Percentiles rank a stretch among this genome's conserved stretches.
Conservation (phyloP, 2,888 invertebrate genomes). For the Meiosimyza decipiens region DNA sequence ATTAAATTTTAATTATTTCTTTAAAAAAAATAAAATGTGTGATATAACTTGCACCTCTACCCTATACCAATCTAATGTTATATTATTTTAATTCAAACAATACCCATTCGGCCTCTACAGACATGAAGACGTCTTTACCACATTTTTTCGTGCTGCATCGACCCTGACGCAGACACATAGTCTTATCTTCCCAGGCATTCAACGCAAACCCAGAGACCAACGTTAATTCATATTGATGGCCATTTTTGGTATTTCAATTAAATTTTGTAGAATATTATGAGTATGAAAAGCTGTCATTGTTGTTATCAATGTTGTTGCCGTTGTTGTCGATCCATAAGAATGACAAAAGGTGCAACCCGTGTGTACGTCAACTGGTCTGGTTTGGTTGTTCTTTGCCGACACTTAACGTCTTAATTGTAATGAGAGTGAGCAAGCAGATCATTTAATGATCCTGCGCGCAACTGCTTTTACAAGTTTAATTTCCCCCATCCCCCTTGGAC, state of each 20-base stretch:
- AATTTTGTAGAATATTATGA: conserved; percentile 49
- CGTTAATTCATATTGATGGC: conserved; percentile 47
- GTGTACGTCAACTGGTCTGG: conserved; percentile 19
- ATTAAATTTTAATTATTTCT: no score
- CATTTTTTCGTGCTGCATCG: conserved; percentile 20
- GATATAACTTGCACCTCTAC: no score
- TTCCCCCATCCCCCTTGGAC: conserved; percentile 1
- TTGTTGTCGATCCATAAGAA: conserved; percentile 26
- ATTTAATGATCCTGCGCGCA: conserved; percentile 9
- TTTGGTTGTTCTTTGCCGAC: conserved; percentile 23
- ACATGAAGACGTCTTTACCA: conserved; percentile 51
- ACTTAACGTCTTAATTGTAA: conserved; percentile 43
- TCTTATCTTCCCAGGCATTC: conserved; percentile 1
- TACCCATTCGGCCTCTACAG: conserved; percentile 36
- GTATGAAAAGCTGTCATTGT: conserved; percentile 4
- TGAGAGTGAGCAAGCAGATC: conserved; percentile 40
- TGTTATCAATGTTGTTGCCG: neutral
- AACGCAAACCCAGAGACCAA: neutral
- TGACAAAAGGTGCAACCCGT: conserved; percentile 49
- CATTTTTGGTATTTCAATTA: conserved; percentile 66
- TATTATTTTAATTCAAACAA: neutral
- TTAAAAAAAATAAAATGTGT: no score
- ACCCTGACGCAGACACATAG: neutral
- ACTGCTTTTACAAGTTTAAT: conserved; percentile 25
- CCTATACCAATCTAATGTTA: no score